phyloP scores from a whole-genome alignment of 2,888 invertebrate genomes.

The Lithophane socia region DNA sequence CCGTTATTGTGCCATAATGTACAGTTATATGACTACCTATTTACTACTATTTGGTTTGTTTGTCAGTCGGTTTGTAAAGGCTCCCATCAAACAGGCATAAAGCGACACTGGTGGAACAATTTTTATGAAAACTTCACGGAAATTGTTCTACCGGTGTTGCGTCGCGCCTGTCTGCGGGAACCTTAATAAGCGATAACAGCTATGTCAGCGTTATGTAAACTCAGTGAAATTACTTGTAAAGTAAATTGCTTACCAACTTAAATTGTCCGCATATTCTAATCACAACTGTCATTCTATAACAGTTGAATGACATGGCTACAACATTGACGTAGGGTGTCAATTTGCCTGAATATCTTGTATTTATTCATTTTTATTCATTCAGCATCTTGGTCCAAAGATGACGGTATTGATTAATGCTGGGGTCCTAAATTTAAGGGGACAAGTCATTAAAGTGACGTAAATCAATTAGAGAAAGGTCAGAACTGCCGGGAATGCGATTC shows the following conservation, averaged over 20 bases:
- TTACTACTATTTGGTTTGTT: no score
- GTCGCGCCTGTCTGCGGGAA: no score
- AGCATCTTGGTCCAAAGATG: background rate
- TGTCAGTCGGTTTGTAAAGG: background rate
- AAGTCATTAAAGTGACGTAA: slow-evolving; percentile 46
- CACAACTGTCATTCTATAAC: background rate
- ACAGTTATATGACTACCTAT: background rate
- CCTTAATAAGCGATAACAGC: no score
- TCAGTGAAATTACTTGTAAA: no score
- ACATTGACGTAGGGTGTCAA: background rate
- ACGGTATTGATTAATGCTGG: slow-evolving; percentile 43
- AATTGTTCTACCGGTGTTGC: no score
- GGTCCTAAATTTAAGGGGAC: slow-evolving; percentile 19
- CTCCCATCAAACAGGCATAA: no score
- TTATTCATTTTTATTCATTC: slow-evolving; percentile 14
- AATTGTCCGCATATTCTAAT: background rate
- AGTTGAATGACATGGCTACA: background rate
- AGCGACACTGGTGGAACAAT: no score
- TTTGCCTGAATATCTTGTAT: background rate
- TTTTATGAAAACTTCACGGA: no score
- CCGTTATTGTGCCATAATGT: slow-evolving; percentile 21
- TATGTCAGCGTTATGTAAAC: background rate
- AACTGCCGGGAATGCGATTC: background rate
- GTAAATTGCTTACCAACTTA: background rate
- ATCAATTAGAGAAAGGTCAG: slow-evolving; percentile 33